Percentiles rank a stretch among this genome's conserved stretches.
Conservation (phyloP, 2,113 vertebrate species). For the Todiramphus saurophagus region DNA sequence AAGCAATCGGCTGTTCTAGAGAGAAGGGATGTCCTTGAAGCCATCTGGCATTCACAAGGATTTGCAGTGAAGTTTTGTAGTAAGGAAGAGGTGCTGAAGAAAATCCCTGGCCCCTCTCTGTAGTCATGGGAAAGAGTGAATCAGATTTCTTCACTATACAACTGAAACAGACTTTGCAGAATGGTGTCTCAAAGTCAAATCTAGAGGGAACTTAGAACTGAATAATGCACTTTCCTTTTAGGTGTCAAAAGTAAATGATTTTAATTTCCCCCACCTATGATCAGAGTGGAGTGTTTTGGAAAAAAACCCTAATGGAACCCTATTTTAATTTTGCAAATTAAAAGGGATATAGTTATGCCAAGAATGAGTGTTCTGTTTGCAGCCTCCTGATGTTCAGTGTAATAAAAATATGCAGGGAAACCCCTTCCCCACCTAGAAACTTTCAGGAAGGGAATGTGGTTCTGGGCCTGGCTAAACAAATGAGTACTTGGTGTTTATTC, state of each 20-base stretch:
- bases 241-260: not conserved
- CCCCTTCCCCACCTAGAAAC: not conserved
- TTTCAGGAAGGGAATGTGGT: not conserved
- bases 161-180: rapidly evolving
- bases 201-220: not conserved
- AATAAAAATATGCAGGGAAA: not conserved
- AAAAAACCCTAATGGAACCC: not conserved
- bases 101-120: not conserved
- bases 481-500: not conserved
- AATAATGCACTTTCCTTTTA: not conserved
- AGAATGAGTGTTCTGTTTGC: not conserved
- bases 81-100: not conserved
- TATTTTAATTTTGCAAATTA: not conserved
- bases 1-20: not conserved
- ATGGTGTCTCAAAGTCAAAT: not conserved
- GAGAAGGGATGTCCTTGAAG: not conserved
- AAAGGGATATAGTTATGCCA: not conserved
- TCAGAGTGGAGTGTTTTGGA: not conserved
- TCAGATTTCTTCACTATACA: not conserved
- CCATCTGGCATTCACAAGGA: not conserved
- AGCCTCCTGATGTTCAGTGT: not conserved
- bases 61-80: not conserved
- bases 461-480: not conserved
- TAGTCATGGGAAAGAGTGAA: not conserved
- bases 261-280: not conserved